These are phyloP conservation scores for Leucopsar rothschildi DNA, from an alignment of 2,113 vertebrate species.

Conservation along the genomic window DNA sequence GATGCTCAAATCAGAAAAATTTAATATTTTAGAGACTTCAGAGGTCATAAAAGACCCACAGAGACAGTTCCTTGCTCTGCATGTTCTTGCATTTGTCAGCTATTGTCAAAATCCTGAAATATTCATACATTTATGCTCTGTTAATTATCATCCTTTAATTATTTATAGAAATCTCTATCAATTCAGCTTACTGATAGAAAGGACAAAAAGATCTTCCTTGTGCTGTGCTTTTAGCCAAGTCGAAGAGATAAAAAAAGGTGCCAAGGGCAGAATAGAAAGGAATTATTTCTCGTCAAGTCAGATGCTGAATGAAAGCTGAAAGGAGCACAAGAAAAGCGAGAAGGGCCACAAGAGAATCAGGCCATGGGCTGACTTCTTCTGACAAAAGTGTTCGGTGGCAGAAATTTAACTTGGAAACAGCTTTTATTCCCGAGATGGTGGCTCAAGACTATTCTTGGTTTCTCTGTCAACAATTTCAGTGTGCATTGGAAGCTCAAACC, in stretches of 20 bases:
- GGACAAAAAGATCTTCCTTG: not conserved
- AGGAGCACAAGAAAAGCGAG: not conserved
- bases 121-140: slow-evolving; percentile 2
- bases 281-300: not conserved
- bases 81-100: not conserved
- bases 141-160: slow-evolving; percentile 9
- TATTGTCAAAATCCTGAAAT: slow-evolving; percentile 5
- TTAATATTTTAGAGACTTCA: not conserved
- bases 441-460: not conserved
- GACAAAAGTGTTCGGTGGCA: not conserved
- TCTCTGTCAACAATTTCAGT: not conserved
- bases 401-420: not conserved
- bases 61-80: not conserved
- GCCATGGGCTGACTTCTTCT: not conserved
- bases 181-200: not conserved
- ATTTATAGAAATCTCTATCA: not conserved
- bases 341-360: not conserved
- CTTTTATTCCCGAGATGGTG: not conserved
- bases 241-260: not conserved
- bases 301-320: not conserved
- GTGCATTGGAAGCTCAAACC: not conserved
- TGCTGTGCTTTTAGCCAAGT: not conserved
- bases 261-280: not conserved
- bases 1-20: not conserved
- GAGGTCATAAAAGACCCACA: not conserved